A percentile compares a stretch with the other conserved stretches of the same genome.
phyloP scores from a whole-genome alignment of 2,797 vertebrate genomes.

The Pitangus sulphuratus region DNA sequence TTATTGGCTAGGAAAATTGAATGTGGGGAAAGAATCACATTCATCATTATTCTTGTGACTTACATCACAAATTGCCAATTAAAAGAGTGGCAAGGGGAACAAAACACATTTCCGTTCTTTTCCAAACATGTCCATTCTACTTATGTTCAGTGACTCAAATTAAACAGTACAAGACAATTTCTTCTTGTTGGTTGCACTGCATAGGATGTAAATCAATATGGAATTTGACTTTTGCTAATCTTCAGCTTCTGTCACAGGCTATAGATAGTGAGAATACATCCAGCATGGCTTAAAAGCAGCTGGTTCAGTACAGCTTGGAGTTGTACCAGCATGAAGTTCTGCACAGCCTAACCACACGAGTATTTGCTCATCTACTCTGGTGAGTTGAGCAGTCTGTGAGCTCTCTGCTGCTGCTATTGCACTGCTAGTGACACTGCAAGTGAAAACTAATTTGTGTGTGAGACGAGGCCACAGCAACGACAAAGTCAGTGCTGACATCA shows the following conservation, averaged over 20 bases:
- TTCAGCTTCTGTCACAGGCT: not conserved
- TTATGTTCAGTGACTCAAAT: not conserved
- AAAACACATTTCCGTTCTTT: not conserved
- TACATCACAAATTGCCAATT: not conserved
- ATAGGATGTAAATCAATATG: not conserved
- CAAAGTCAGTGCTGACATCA: not conserved
- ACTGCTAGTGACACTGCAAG: not conserved
- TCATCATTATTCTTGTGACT: not conserved
- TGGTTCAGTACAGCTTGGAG: not conserved
- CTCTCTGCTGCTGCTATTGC: not conserved
- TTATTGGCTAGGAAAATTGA: slow-evolving; percentile 14
- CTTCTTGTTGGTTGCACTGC: not conserved
- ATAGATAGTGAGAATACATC: not conserved
- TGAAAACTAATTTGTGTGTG: not conserved
- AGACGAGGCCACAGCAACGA: not conserved
- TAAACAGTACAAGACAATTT: not conserved
- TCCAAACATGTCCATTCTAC: not conserved
- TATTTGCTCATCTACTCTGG: not conserved
- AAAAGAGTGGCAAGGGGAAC: not conserved
- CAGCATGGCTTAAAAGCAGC: not conserved
- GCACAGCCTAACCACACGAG: not conserved
- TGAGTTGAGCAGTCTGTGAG: not conserved
- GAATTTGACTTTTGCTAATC: not conserved
- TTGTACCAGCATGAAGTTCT: not conserved
- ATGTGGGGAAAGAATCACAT: not conserved